These are phyloP conservation scores for Plusia festucae DNA, from an alignment of 2,888 invertebrate species.

Conservation along the genomic window DNA sequence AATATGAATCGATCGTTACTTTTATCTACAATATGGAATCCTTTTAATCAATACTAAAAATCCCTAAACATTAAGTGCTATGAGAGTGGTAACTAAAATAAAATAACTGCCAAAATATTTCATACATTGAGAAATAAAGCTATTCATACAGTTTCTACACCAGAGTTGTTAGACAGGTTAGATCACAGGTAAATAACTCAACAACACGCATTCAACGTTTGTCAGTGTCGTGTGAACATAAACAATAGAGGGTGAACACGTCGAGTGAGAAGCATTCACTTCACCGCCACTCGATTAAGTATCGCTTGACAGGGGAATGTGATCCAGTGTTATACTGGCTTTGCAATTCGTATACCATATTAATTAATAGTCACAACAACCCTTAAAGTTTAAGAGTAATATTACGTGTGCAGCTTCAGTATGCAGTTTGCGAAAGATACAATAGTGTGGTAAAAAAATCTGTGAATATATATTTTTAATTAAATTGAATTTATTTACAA, in stretches of 20 bases:
- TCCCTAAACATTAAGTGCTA: no score
- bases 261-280: conserved; percentile 1
- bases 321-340: background rate
- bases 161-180: background rate
- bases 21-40: no score
- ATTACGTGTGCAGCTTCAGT: no score
- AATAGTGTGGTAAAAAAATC: no score
- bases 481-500: no score
- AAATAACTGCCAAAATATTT: background rate
- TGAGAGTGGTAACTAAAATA: no score
- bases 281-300: conserved; percentile 5
- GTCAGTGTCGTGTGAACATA: background rate
- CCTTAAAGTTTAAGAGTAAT: background rate
- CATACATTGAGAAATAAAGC: background rate
- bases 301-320: background rate
- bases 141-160: background rate
- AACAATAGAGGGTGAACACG: background rate
- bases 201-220: conserved; percentile 6
- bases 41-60: no score
- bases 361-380: background rate
- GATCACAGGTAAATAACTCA: background rate
- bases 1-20: no score
- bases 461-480: no score
- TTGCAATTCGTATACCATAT: background rate
- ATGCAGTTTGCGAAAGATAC: no score